Evolutionary conservation across 2,797 vertebrate species (phyloP), one percentile per base, ranked within the genome.

Genomic region (Mus spretus): DNA sequence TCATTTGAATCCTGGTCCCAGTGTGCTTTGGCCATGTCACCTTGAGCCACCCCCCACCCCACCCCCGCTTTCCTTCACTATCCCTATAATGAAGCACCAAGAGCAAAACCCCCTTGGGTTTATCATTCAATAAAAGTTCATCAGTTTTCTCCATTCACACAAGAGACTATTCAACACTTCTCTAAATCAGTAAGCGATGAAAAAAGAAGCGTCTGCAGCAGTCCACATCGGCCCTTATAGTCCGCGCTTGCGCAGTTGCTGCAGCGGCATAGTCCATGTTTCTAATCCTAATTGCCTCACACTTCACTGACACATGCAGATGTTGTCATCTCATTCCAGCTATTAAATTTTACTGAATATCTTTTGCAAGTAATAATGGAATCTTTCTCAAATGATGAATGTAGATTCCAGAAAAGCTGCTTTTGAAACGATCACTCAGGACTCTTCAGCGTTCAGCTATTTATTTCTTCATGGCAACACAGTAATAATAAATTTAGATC

Each of bases 91-190:
- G 57, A 55, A 53, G 34, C 59, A 92, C 57, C 26, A 37, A 70
- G 50, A 77, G 12, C n/a, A 79, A 91, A 28, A 72, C 14, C 26
- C 22, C 74, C 57, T 63, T 80, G 89, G 17, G 57, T 74, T 40
- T 84, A 10, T 75, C 75, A 91, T 40, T 86, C 31, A 88, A 61
- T 75, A 70, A 95, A 61, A 63, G 10, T 70, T 94, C n/a, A 82
- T 31, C 44, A 37, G 63, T 31, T 89, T 92, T 91, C 24, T 59
- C 6, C 65, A 84, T 84, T 93, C 77, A 88, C 57, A 59, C 57
- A 24, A 88, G 24, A 55, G 70, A 53, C 15, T 40, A 10, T 37
- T 86, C 65, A 82, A 40, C 12, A 80, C 15, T 4, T 93, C 61
- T 19, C 44, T 82, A 57, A 90, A 47, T 85, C 47, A 93, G 78